Evolutionary conservation across 2,797 vertebrate genomes (phyloP), one percentile per base, ranked within the genome.

Genomic region (Onychomys leucogaster): DNA sequence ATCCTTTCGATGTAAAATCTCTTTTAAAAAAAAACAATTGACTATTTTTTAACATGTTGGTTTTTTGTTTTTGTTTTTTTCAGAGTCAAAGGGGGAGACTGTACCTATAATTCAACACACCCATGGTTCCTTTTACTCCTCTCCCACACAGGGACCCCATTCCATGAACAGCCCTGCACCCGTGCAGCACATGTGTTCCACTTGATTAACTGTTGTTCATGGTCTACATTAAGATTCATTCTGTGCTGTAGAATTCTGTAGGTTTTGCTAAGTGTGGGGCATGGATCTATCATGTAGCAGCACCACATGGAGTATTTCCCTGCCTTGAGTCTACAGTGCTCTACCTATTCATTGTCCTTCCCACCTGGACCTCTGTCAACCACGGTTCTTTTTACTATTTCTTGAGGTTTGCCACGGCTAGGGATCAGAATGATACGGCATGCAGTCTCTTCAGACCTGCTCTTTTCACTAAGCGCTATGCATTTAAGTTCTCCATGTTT

Each of bases 1-100:
- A 57, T 76, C 73, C 61, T 89, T 76, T 81, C 75, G 34, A n/a
- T 17, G 16, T 75, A 63, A 90, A 94, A 89, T 91, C 67, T 57
- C 63, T 88, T 83, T 27, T 10, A 67, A 41, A 32, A 77, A 87
- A 71, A 77, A 77, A 86, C 61, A 86, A 81, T 17, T 43, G 16
- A 61, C 2, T 82, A 75, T 49, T 85, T 73, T 73, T 73, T 73
- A 73, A 73, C 71, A 7, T 73, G 76, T 97, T 90, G 71, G 46
- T 80, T 91, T 37, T 84, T 34, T 34, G 52, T 52, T 52, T 52
- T 52, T 84, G 8, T 63, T 65, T 65, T 84, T 65, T 12, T 67
- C 1, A 11, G 57, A 89, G 76, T 49, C 81, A 82, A 25, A 76
- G 43, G 75, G 57, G 57, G 57, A 93, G 85, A 57, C 17, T 87